A percentile compares a stretch with the other conserved stretches of the same genome.
These are phyloP conservation scores for Motacilla tschutschensis DNA, from an alignment of 2,113 vertebrate genomes.

Conservation along the genomic window DNA sequence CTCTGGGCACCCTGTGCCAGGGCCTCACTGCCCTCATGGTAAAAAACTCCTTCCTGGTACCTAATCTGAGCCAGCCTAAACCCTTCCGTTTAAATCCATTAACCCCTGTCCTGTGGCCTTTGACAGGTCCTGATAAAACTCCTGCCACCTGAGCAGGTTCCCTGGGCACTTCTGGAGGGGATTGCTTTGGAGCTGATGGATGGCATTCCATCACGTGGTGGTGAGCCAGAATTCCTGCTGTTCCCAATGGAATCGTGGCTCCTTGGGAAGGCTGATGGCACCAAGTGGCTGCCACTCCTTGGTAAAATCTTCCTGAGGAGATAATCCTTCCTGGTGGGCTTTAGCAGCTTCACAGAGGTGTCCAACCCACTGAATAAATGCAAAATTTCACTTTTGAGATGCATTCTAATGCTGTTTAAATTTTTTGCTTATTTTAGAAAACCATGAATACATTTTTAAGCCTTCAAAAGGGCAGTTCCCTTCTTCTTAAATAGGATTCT, in stretches of 20 bases:
- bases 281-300: too few species aligned
- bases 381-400: not conserved
- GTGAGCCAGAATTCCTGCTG: not conserved
- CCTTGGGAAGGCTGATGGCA: not conserved
- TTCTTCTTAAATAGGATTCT: not conserved
- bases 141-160: not conserved
- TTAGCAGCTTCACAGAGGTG: not conserved
- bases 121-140: not conserved
- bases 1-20: not conserved
- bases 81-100: not conserved
- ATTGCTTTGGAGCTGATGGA: not conserved
- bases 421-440: not conserved
- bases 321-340: not conserved
- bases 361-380: not conserved
- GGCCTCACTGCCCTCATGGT: not conserved
- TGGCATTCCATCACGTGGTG: not conserved
- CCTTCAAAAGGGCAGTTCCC: not conserved
- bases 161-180: too few species aligned
- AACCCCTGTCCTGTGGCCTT: not conserved
- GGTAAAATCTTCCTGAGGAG: too few species aligned
- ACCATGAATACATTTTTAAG: not conserved
- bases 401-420: not conserved
- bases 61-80: not conserved
- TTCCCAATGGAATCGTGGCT: accelerated
- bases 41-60: not conserved